A percentile compares a stretch with the other conserved stretches of the same genome.
Evolutionary conservation across 2,113 vertebrate species (phyloP).

Genomic region (Rhinoderma darwinii): DNA sequence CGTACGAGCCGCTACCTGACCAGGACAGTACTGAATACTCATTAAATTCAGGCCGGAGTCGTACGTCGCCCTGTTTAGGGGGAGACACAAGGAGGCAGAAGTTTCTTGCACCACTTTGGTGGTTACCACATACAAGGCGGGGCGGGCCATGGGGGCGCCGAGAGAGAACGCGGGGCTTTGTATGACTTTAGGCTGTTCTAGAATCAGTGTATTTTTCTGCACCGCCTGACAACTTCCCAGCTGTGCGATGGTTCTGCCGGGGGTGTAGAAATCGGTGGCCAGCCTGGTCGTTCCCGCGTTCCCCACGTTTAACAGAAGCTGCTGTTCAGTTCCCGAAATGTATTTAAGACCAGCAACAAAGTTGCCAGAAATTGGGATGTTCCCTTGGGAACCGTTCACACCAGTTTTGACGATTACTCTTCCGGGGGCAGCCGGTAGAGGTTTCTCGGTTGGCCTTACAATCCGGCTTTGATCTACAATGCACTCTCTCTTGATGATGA

Average conservation of each 20-base stretch:
- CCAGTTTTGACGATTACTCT: constrained; percentile 14
- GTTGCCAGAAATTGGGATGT: constrained; percentile 59
- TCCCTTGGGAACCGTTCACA: constrained; percentile 52
- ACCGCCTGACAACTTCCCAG: not conserved
- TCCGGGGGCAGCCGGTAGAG: not conserved
- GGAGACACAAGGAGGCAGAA: constrained; percentile 34
- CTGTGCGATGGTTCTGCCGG: not conserved
- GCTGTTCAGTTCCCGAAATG: constrained; percentile 58
- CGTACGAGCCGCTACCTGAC: constrained; percentile 7
- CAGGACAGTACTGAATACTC: constrained; percentile 50
- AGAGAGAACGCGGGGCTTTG: constrained; percentile 27
- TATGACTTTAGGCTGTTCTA: constrained; percentile 40
- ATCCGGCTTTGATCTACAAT: constrained; percentile 23
- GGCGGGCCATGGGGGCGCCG: constrained; percentile 21
- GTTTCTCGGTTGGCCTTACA: not conserved
- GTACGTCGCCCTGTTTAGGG: constrained; percentile 18
- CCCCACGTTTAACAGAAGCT: constrained; percentile 38
- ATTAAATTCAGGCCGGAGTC: constrained; percentile 44
- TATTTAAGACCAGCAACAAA: constrained; percentile 64
- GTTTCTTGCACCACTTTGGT: constrained; percentile 51
- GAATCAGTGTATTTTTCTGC: constrained; percentile 20
- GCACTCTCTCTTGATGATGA: constrained; percentile 45
- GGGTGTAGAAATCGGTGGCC: constrained; percentile 23
- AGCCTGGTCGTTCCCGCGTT: not conserved
- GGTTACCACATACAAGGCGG: constrained; percentile 40